Evolutionary conservation across 2,888 invertebrate species (phyloP), one percentile per base, ranked within the genome.

Genomic region (Julus scandinavius): DNA sequence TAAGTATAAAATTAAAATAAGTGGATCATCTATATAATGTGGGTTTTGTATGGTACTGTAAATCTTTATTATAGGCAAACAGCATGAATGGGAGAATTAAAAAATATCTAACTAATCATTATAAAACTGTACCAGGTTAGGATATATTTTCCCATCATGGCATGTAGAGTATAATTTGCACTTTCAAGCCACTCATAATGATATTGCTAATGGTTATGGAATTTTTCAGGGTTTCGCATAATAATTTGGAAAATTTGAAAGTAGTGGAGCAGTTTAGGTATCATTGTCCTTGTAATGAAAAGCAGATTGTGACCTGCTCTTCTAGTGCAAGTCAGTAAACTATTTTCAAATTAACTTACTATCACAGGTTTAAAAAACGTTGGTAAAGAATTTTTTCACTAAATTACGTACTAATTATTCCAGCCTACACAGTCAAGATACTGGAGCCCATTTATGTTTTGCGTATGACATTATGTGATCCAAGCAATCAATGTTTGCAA

Each of bases 221-320:
- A 29, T 85, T 85, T 85, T 45, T 45, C 15, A 85, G 85, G 45
- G 38, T 40, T 40, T 40, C 85, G 4, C 4, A 38, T 17, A n/a
- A 85, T 7, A 38, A 85, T 17, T 17, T 85, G 85, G 40, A 85
- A 41, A 40, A n/a, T 85, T 38, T 85, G 6, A 40, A 85, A 41
- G 41, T 3, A 5, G 6, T 85, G 17, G 6, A 38, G 17, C 40
- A 85, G 15, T 85, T 17, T n/a, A 45, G 15, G 41, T 85, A 85
- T 85, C 85, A 11, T 7, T 85, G 85, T 38, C 40, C 85, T 85
- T 85, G 85, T 38, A 85, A 85, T 17, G n/a, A n/a, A 6, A 85
- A 38, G 40, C 5, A 7, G 15, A 38, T 15, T 4, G n/a, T 3
- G 40, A 40, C 85, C 7, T n/a, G 40, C 45, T 45, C 45, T 1